These are phyloP conservation scores for Trachelus tabidus DNA, from an alignment of 2,888 invertebrate genomes.

Conservation along the genomic window DNA sequence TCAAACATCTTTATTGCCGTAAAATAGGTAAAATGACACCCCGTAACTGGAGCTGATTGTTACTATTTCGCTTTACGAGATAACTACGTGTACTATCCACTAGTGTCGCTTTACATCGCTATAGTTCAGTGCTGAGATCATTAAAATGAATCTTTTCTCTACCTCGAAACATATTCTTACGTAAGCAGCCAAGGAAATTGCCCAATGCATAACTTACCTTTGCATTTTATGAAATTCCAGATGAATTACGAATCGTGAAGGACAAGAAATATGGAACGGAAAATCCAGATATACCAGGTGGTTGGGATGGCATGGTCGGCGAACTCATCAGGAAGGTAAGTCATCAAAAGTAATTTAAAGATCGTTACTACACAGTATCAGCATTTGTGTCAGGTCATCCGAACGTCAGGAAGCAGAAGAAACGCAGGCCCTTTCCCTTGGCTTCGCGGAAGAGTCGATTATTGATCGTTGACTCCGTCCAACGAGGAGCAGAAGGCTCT, in stretches of 20 bases:
- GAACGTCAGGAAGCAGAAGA: neutral
- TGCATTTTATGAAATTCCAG: conserved; percentile 67
- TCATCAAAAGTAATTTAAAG: conserved; percentile 20
- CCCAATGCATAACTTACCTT: neutral
- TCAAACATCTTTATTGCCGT: neutral
- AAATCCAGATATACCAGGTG: conserved; percentile 78
- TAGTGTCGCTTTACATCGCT: neutral
- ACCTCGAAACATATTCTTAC: neutral
- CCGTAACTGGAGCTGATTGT: neutral
- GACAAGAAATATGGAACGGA: conserved; percentile 88
- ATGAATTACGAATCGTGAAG: conserved; percentile 85
- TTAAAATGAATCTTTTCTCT: neutral
- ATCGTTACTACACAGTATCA: neutral
- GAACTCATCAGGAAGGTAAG: conserved; percentile 87
- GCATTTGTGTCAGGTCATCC: neutral
- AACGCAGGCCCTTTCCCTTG: neutral
- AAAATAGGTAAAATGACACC: neutral
- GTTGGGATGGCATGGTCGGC: conserved; percentile 91
- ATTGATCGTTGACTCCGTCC: conserved; percentile 26
- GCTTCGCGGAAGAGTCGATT: conserved; percentile 14
- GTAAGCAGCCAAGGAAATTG: neutral
- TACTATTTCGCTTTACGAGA: neutral
- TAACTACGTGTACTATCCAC: neutral
- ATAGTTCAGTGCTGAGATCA: neutral
- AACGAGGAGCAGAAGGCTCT: conserved; percentile 9